Evolutionary conservation across 2,797 vertebrate genomes (phyloP).

Genomic region (Scleropages formosus): DNA sequence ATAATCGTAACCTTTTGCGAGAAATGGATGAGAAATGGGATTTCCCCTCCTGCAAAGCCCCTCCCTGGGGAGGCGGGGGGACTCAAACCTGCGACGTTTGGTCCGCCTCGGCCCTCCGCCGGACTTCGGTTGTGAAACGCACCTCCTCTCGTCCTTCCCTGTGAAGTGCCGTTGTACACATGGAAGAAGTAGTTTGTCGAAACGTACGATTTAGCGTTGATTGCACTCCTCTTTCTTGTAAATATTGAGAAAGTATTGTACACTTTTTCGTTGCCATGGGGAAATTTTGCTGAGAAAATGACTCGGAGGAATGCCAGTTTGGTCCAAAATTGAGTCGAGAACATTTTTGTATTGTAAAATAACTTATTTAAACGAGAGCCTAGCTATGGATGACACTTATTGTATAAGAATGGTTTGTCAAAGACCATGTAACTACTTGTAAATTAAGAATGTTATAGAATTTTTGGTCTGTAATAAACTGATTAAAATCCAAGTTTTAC

Average conservation of each 20-base stretch:
- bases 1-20: background rate
- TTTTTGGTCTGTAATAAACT: conserved; percentile 92
- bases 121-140: background rate
- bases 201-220: conserved; percentile 92
- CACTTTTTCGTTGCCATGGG: conserved; percentile 73
- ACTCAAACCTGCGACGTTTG: background rate
- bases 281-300: conserved; percentile 31
- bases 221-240: conserved; percentile 79
- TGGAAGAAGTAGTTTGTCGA: conserved; percentile 78
- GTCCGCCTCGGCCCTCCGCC: background rate
- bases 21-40: too few species aligned
- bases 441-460: conserved; percentile 83
- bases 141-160: conserved; percentile 30
- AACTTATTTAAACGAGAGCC: conserved; percentile 69
- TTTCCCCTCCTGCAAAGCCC: too few species aligned
- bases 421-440: conserved; percentile 86
- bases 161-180: conserved; percentile 70
- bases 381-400: conserved; percentile 23
- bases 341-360: conserved; percentile 83
- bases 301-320: conserved; percentile 66
- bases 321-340: conserved; percentile 46
- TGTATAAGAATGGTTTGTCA: conserved; percentile 75
- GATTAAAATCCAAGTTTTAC: conserved; percentile 57
- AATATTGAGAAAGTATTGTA: conserved; percentile 91
- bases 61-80: too few species aligned